A percentile compares a stretch with the other conserved stretches of the same genome.
Conservation (phyloP, 30 jellyfish, hydroid and myxozoan species). For the Hydra vulgaris region DNA sequence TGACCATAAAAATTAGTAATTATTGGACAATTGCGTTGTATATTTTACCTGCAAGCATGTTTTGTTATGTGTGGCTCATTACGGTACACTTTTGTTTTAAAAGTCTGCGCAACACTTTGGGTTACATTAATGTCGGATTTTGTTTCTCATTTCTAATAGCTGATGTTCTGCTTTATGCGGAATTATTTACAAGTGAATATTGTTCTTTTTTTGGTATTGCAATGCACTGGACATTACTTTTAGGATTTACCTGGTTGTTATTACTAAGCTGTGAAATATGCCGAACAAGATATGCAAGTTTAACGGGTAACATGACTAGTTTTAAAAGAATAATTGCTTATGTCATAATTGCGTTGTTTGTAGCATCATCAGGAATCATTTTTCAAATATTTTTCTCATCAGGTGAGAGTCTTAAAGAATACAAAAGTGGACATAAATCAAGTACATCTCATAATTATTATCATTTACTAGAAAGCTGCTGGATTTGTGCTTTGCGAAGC, state of each 20-base stretch:
- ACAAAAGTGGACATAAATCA: not conserved
- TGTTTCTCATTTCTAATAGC: not conserved
- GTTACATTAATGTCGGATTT: not conserved
- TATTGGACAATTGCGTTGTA: not conserved
- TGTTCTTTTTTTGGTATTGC: not conserved
- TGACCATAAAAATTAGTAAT: not conserved
- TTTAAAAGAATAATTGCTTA: not conserved
- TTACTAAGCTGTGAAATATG: not conserved
- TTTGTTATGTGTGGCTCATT: constrained; percentile 1
- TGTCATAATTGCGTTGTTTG: not conserved
- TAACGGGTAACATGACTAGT: not conserved
- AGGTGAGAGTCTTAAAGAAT: not conserved
- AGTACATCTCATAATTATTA: not conserved
- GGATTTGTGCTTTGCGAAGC: not conserved
- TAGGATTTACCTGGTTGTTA: not conserved
- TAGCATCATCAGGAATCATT: not conserved
- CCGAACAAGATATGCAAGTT: not conserved
- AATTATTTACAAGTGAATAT: not conserved
- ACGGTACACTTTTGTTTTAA: not conserved
- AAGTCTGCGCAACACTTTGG: not conserved
- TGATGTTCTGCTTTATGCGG: not conserved
- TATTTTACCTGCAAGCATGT: not conserved
- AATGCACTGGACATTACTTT: not conserved
- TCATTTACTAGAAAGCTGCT: not conserved
- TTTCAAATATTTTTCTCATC: not conserved